These are phyloP conservation scores for Tautogolabrus adspersus DNA, from an alignment of 2,113 vertebrate genomes.

Conservation along the genomic window DNA sequence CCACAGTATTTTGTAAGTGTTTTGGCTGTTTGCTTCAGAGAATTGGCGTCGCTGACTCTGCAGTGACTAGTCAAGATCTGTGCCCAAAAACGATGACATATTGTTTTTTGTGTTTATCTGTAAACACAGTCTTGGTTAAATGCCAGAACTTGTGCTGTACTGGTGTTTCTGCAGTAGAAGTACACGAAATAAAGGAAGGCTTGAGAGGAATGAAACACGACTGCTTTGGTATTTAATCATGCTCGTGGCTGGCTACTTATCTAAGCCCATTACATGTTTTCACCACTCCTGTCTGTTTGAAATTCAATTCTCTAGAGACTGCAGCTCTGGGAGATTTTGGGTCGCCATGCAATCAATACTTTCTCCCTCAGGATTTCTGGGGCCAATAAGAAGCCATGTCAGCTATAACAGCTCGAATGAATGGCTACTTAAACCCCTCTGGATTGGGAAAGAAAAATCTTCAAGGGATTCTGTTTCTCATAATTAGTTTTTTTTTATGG, in stretches of 20 bases:
- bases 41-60: slow-evolving; percentile 13
- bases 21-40: not conserved
- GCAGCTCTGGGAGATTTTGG: slow-evolving; percentile 19
- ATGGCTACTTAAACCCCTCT: not conserved
- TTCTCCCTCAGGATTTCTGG: slow-evolving; percentile 10
- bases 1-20: not conserved
- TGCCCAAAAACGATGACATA: not conserved
- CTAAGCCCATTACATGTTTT: slow-evolving; percentile 38
- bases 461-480: not conserved
- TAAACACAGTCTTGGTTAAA: slow-evolving; percentile 19
- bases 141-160: not conserved
- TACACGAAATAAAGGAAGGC: not conserved
- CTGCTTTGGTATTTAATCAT: slow-evolving; percentile 28
- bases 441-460: slow-evolving; percentile 1
- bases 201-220: slow-evolving; percentile 8
- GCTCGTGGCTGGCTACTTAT: slow-evolving; percentile 26
- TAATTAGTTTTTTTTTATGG: slow-evolving; percentile 24
- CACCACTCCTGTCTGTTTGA: slow-evolving; percentile 22
- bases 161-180: not conserved
- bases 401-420: slow-evolving; percentile 25
- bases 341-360: slow-evolving; percentile 50
- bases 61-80: slow-evolving; percentile 7
- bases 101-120: slow-evolving; percentile 14
- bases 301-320: slow-evolving; percentile 11
- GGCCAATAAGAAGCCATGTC: slow-evolving; percentile 20